Percentiles rank a stretch among this genome's conserved stretches.
phyloP scores from a whole-genome alignment of 2,113 vertebrate species.

The Chrysemys picta region DNA sequence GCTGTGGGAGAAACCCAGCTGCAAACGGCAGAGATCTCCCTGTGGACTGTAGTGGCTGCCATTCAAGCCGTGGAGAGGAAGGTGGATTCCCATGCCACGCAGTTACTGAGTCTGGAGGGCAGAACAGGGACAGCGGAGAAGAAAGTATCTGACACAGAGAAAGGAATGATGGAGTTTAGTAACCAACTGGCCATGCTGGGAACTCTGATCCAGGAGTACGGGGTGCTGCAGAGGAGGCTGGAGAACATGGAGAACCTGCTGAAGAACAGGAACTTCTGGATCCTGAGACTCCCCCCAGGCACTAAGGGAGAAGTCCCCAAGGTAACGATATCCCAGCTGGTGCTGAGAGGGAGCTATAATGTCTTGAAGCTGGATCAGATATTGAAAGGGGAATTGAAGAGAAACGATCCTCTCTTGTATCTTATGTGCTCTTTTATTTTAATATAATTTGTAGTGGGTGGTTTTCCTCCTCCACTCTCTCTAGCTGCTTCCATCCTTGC shows the following conservation, averaged over 20 bases:
- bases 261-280: conserved; percentile 67
- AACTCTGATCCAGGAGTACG: conserved; percentile 73
- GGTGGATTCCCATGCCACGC: conserved; percentile 73
- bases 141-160: conserved; percentile 75
- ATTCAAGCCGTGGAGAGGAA: conserved; percentile 80
- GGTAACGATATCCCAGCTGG: neutral
- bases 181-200: conserved; percentile 74
- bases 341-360: accelerated
- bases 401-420: neutral
- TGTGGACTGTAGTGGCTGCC: conserved; percentile 78
- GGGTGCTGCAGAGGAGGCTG: conserved; percentile 70
- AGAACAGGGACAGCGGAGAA: conserved; percentile 68
- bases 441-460: neutral
- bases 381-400: neutral
- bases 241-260: conserved; percentile 79
- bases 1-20: conserved; percentile 39
- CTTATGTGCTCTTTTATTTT: neutral
- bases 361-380: neutral
- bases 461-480: neutral
- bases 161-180: conserved; percentile 69
- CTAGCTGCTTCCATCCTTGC: neutral
- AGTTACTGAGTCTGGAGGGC: conserved; percentile 76
- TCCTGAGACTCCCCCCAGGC: neutral
- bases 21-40: conserved; percentile 71
- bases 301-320: conserved; percentile 63